These are phyloP conservation scores for Apocrypta bakeri DNA, from an alignment of 1,140 invertebrate species.

Conservation along the genomic window DNA sequence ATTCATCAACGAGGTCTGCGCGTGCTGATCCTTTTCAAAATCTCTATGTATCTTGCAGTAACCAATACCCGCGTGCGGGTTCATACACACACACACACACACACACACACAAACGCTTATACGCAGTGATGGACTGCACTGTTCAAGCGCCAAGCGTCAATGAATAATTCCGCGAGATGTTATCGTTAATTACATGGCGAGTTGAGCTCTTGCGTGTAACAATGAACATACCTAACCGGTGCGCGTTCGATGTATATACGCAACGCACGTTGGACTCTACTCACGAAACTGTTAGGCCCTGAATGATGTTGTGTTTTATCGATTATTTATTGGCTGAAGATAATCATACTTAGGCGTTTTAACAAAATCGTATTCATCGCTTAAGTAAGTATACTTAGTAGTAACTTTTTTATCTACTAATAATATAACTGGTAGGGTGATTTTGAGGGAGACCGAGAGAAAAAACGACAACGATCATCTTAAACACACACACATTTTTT, in stretches of 20 bases:
- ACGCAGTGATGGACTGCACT: background rate
- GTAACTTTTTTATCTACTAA: too few relatives aligned
- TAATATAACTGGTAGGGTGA: too few relatives aligned
- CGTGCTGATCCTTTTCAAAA: background rate
- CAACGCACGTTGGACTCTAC: background rate
- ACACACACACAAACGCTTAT: background rate
- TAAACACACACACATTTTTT: too few relatives aligned
- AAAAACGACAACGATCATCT: too few relatives aligned
- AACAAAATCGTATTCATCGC: too few relatives aligned
- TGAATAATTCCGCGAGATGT: conserved; percentile 65
- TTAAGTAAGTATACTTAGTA: too few relatives aligned
- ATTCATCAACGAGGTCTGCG: background rate
- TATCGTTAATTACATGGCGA: conserved; percentile 66
- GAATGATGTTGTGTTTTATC: too few relatives aligned
- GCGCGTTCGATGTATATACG: background rate
- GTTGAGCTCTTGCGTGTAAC: conserved; percentile 54
- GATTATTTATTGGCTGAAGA: too few relatives aligned
- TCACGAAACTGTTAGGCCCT: background rate
- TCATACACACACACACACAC: too few relatives aligned
- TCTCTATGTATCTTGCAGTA: conserved; percentile 5
- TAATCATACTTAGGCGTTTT: too few relatives aligned
- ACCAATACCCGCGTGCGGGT: too few relatives aligned
- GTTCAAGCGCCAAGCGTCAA: conserved; percentile 54
- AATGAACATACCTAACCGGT: conserved; percentile 58
- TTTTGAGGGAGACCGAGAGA: too few relatives aligned